phyloP scores from a whole-genome alignment of 2,888 invertebrate genomes.

The Escarpia spicata region DNA sequence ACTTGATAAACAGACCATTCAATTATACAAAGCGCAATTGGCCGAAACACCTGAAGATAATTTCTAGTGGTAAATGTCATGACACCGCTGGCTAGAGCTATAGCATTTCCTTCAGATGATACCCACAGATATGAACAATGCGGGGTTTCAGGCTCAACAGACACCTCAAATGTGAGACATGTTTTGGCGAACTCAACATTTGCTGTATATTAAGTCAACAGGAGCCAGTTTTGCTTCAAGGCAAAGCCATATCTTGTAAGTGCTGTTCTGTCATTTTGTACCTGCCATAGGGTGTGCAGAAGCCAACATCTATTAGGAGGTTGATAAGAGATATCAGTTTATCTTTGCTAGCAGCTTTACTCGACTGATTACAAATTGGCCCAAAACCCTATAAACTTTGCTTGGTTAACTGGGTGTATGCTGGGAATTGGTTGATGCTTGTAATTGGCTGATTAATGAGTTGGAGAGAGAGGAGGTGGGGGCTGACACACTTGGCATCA shows the following conservation, averaged over 20 bases:
- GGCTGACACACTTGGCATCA: background rate
- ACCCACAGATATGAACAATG: background rate
- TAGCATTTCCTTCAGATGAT: conserved; percentile 3
- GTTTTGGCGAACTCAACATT: background rate
- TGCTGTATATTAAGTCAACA: background rate
- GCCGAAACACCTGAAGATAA: background rate
- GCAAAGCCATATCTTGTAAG: background rate
- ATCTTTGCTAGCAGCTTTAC: conserved; percentile 9
- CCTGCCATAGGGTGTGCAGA: background rate
- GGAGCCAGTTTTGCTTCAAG: background rate
- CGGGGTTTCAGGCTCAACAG: background rate
- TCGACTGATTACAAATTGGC: conserved; percentile 2
- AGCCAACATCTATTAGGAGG: background rate
- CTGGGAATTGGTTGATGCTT: background rate
- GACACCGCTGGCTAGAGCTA: background rate
- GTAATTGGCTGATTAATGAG: background rate
- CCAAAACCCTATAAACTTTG: background rate
- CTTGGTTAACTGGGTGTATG: background rate
- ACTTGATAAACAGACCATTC: background rate
- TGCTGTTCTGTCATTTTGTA: background rate
- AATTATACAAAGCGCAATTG: background rate
- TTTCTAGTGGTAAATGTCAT: background rate
- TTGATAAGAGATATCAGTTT: background rate
- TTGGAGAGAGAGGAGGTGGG: background rate
- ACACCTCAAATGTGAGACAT: background rate